These are phyloP conservation scores for Sebastes vulpes DNA, from an alignment of 2,797 vertebrate genomes.

Conservation along the genomic window DNA sequence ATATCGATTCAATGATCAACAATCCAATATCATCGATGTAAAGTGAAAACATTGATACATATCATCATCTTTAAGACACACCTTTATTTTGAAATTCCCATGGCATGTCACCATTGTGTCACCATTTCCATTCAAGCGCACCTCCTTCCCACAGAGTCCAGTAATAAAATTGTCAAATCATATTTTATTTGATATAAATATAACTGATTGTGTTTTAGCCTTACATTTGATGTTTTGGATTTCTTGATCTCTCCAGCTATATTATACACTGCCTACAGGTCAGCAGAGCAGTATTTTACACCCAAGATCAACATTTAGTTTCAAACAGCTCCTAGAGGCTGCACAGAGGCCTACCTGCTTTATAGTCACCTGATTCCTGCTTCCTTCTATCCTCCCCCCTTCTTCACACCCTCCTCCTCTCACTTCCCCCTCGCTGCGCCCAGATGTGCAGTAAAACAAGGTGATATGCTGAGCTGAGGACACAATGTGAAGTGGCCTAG, in stretches of 20 bases:
- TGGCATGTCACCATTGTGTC: too few species aligned
- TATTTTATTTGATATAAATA: too few species aligned
- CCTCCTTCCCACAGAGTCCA: too few species aligned
- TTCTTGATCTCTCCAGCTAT: neutral
- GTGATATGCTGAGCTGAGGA: slow-evolving; percentile 41
- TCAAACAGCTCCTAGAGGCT: slow-evolving; percentile 9
- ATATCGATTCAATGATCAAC: too few species aligned
- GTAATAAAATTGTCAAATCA: too few species aligned
- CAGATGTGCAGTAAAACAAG: slow-evolving; percentile 50
- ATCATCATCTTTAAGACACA: too few species aligned
- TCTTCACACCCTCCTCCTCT: neutral
- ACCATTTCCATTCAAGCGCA: too few species aligned
- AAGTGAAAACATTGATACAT: too few species aligned
- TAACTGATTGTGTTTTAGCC: too few species aligned
- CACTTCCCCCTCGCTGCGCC: neutral
- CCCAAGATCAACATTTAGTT: neutral
- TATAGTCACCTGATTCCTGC: slow-evolving; percentile 9
- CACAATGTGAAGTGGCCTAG: slow-evolving; percentile 28
- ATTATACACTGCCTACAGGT: neutral
- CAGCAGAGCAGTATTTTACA: neutral
- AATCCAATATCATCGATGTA: too few species aligned
- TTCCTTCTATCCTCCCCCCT: neutral
- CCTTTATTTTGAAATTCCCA: too few species aligned
- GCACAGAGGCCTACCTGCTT: neutral
- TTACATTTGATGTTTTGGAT: neutral